Evolutionary conservation across 2,888 invertebrate species (phyloP), one percentile per base, ranked within the genome.

Genomic region (Dynastes grantii): DNA sequence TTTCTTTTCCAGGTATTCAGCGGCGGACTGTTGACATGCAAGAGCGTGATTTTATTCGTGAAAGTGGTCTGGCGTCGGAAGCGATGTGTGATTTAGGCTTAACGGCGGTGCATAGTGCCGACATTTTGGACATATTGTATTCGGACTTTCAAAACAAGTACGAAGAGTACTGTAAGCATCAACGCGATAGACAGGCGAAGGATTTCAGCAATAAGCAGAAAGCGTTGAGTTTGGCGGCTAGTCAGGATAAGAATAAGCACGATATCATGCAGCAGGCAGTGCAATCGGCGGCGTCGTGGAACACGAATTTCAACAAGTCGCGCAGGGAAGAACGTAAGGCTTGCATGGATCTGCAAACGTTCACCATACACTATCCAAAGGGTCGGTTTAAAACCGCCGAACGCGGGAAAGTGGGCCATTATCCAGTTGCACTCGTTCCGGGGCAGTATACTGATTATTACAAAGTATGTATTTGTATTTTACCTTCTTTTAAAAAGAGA

Each of bases 401-500:
- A 37, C 90, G 90, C 81, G 90, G 90, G 71, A 91, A 91, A 83
- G 89, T 92, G 58, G 93, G 93, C 61, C 88, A 92, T 88, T 99
- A 98, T 91, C 99, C 99, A 27, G 94, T 98, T 80, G 94, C 98
- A 64, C 90, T 99, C 81, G 94, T 99, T 84, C 97, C 98, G 53
- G 98, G 98, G n/a, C 99, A 99, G 90, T 99, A 94, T 90, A 95
- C 96, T 83, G 96, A 98, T 88, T 92, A 92, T 87, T 98, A 95
- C 89, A 93, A 94, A 85, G 88, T 88, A 85, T 81, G 29, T 71
- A 37, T 22, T 67, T 49, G 2, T 37, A 37, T 37, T 37, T 2
- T 5, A 2, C 32, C 32, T 5, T 37, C 5, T 37, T 37, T 5
- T 37, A 37, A 37, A 22, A 22, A 37, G 5, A 37, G 4, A 37